phyloP scores from a whole-genome alignment of 2,888 invertebrate genomes.

The Thymelicus acteon region DNA sequence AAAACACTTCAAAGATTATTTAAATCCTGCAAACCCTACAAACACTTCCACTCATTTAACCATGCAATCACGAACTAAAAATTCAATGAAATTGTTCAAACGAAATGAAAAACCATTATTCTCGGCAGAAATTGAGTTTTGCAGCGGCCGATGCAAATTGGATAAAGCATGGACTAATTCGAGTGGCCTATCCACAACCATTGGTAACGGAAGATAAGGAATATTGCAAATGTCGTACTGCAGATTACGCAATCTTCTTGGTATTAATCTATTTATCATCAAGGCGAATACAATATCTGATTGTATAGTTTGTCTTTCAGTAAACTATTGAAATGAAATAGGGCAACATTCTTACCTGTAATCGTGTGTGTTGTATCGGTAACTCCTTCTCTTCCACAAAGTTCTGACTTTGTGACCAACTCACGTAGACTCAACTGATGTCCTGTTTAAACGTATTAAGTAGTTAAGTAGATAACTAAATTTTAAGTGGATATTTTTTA shows the following conservation, averaged over 20 bases:
- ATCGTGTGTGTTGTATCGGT: too few relatives aligned
- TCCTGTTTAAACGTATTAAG: too few relatives aligned
- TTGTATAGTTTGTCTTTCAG: too few relatives aligned
- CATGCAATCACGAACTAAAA: neutral
- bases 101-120: conserved; percentile 33
- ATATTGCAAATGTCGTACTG: neutral
- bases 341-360: too few relatives aligned
- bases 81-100: conserved; percentile 8
- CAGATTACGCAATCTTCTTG: neutral
- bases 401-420: too few relatives aligned
- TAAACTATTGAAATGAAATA: too few relatives aligned
- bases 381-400: too few relatives aligned
- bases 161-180: conserved; percentile 29
- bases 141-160: conserved; percentile 32
- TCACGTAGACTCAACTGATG: too few relatives aligned
- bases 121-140: conserved; percentile 27
- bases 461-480: too few relatives aligned
- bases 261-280: neutral
- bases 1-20: too few relatives aligned
- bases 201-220: conserved; percentile 23
- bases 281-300: too few relatives aligned
- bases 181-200: conserved; percentile 26
- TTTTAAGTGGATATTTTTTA: too few relatives aligned
- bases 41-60: neutral
- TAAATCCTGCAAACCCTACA: neutral